These are phyloP conservation scores for Caloenas nicobarica DNA, from an alignment of 2,113 vertebrate species.

Conservation along the genomic window DNA sequence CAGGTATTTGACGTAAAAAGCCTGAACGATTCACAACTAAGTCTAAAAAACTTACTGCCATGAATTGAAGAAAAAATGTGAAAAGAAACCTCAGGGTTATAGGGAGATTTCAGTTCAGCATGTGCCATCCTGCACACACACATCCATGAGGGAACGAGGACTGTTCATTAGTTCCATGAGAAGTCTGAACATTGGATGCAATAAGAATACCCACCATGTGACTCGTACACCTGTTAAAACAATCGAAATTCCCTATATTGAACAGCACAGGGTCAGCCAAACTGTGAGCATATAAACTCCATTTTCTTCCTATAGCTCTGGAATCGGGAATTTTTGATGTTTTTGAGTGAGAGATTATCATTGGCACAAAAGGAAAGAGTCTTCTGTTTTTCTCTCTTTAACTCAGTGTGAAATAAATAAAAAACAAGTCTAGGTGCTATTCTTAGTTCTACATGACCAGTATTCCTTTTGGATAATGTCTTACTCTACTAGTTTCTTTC, in stretches of 20 bases:
- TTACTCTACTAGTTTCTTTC: background rate
- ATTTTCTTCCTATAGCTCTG: background rate
- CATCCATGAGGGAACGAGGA: rapidly evolving
- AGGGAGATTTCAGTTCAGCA: background rate
- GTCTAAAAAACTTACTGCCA: background rate
- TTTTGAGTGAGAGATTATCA: background rate
- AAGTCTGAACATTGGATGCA: background rate
- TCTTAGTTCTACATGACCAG: background rate
- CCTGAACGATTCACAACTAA: background rate
- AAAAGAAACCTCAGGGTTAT: background rate
- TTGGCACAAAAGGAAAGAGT: background rate
- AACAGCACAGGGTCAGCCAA: background rate
- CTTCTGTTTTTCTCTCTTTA: background rate
- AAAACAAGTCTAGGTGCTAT: rapidly evolving
- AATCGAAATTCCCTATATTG: rapidly evolving
- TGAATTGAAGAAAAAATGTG: background rate
- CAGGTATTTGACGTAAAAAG: background rate
- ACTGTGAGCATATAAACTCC: background rate
- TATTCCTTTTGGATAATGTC: background rate
- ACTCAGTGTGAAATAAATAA: background rate
- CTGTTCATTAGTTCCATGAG: rapidly evolving
- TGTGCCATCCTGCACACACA: rapidly evolving
- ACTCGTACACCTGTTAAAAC: background rate
- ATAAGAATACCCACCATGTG: rapidly evolving
- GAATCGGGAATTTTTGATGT: background rate